Conservation (phyloP, 1,140 invertebrate genomes). For the Aphelinus certus region DNA sequence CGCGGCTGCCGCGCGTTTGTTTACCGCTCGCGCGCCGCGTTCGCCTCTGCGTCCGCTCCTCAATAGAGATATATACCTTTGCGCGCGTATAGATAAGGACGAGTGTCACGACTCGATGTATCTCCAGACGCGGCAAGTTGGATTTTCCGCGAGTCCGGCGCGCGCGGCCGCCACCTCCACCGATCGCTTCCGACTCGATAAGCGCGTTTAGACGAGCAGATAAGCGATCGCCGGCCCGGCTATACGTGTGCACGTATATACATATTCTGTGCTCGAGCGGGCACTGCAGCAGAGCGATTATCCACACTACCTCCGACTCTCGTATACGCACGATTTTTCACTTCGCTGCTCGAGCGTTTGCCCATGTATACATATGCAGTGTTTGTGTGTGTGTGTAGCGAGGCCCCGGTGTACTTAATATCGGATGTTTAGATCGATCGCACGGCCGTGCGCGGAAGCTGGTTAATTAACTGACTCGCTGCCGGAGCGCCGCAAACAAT, state of each 20-base stretch:
- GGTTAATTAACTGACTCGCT: constrained; percentile 23
- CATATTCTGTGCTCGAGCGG: no score
- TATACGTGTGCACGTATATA: constrained; percentile 1
- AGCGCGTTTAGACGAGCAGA: constrained; percentile 11
- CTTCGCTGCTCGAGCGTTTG: background rate
- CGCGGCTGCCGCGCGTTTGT: constrained; percentile 1
- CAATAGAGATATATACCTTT: constrained; percentile 8
- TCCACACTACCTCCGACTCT: background rate
- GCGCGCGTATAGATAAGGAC: constrained; percentile 15
- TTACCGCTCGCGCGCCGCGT: background rate
- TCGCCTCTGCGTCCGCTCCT: background rate
- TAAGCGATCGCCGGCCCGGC: constrained; percentile 16
- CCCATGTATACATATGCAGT: background rate
- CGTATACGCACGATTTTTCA: background rate
- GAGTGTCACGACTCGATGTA: constrained; percentile 13
- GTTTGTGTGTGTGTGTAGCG: background rate
- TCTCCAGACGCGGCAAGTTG: background rate
- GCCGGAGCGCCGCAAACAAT: background rate
- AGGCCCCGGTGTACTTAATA: background rate
- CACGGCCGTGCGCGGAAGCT: background rate
- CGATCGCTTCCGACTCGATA: constrained; percentile 21
- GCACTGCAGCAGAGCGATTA: background rate
- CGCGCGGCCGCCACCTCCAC: background rate
- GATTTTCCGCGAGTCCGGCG: background rate
- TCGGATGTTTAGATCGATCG: constrained; percentile 19